Evolutionary conservation across 2,888 invertebrate genomes (phyloP), one percentile per base, ranked within the genome.

Genomic region (Caenorhabditis angaria): DNA sequence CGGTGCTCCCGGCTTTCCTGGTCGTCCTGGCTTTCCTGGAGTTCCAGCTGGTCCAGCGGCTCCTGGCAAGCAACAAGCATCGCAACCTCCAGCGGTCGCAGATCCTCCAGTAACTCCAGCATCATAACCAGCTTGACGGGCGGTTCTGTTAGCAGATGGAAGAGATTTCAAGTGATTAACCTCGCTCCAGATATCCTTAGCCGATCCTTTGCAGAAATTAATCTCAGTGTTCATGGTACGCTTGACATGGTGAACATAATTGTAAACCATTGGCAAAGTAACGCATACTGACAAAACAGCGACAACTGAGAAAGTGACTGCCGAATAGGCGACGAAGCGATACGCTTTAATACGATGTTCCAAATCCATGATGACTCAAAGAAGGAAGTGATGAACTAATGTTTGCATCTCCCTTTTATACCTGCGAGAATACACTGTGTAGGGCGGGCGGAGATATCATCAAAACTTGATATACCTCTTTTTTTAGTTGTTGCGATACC

Each of bases 1-100:
- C 65, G 80, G 73, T n/a, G 78, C 78, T 77, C 78, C 80, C 60
- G 83, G 82, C 72, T 81, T 82, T 71, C 82, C 75, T 65, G 75
- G 75, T 32, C 70, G 51, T 71, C 75, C 75, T 55, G 75, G 67
- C 65, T 75, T 75, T 75, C 75, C 75, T 61, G 75, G 75, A 48
- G 72, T 68, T 64, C 77, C 77, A 58, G 75, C 77, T 59, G 78
- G 71, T 73, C 76, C 76, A 27, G 76, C 76, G 51, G 76, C 68
- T 76, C 76, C 76, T 63, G 76, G 76, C 47, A 84, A 76, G 65
- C 84, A 84, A 71, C 84, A 84, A 57, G 81, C 80, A 35, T 81
- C 84, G 62, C 84, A 83, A 48, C 74, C 70, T 70, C 74, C 74
- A 55, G 68, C 61, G 41, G 69, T 62, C 56, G 67, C 73, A 32